Base-by-base conservation (phyloP, 2,888 invertebrate genomes). In the Xanthorhoe spadicearia region DNA sequence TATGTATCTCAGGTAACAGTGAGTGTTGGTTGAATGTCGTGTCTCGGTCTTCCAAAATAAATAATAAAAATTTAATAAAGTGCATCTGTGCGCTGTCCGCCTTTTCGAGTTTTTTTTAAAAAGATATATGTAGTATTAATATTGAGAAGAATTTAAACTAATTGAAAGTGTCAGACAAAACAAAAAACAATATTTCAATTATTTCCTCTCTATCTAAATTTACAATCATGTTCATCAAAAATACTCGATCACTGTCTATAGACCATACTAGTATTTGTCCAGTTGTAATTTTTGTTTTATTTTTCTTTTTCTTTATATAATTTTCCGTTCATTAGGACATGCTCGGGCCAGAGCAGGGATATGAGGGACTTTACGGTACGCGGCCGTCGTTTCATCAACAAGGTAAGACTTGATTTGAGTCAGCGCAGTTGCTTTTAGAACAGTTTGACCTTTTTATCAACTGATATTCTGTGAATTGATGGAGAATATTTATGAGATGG, bases 331-430 rank as follows among this genome's bases (percentile, higher is more conserved):
- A 75, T 88, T 95, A 97, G 97, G 98, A 97, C 92, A 97, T 97
- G 96, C 95, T 97, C 91, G 96, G 96, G 85, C 96, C 97, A 82
- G 98, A 98, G 90, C 98, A 98, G 94, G 96, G 97, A 84, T 98
- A 97, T 94, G 98, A 98, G 89, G 97, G 97, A 90, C 95, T 98
- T 94, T 98, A 98, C 93, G 96, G 96, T 85, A 98, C 98, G 89
- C 96, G 98, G 86, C 97, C 97, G 79, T 97, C 97, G 80, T 97
- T 97, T 93, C 97, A 97, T 84, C 96, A 97, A 77, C 96, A 96
- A 97, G 97, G 97, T 97, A 96, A 94, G 87, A 74, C 43, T 56
- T 72, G 65, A 71, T 70, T 67, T 17, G n/a, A 35, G 18, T 49
- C 56, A 56, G 46, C 15, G 32, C 15, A 50, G 28, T 46, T 23